Evolutionary conservation across 2,113 vertebrate genomes (phyloP), one percentile per base, ranked within the genome.

Genomic region (Sinocyclocheilus maitianheensis): DNA sequence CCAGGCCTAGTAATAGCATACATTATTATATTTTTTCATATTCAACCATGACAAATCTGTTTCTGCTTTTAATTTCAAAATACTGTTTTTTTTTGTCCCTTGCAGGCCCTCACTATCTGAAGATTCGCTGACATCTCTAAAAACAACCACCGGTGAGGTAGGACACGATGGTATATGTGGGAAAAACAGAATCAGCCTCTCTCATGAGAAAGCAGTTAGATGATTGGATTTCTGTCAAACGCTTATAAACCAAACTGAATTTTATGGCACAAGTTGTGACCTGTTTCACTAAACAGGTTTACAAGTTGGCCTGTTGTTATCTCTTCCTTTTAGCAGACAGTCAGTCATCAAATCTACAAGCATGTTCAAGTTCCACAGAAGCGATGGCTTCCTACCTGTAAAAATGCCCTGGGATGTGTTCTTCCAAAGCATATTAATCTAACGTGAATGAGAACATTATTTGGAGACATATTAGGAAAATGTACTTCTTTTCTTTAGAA

Each of bases 121-220:
- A 65, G 85, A 84, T 75, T 88, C 91, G 0, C 1, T 90, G 53
- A 74, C 90, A 0, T 81, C 82, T 63, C 67, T 92, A 51, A 93
- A 89, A 88, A 90, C 90, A 77, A 92, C 86, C 0, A 95, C 93
- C 1, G 96, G 95, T 69, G 93, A 96, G 95, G 95, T 92, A 93
- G 34, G 48, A 3, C 24, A 14, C 40, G 18, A 22, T 72, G 30
- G 14, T 26, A 69, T 18, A 14, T 58, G 6, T 60, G 34, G 48
- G 7, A 12, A 55, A 78, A 78, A 30, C 24, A 9, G 34, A 75
- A 51, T 76, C 72, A 48, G n/a, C 43, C 72, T 48, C 5, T 75
- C 43, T 22, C n/a, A 75, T 76, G 14, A 7, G 22, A 46, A 14
- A 75, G 71, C 71, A 72, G 20, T 2, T 22, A 3, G 71, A 46